These are phyloP conservation scores for Calycopis cecrops DNA, from an alignment of 1,140 invertebrate species.

Conservation along the genomic window DNA sequence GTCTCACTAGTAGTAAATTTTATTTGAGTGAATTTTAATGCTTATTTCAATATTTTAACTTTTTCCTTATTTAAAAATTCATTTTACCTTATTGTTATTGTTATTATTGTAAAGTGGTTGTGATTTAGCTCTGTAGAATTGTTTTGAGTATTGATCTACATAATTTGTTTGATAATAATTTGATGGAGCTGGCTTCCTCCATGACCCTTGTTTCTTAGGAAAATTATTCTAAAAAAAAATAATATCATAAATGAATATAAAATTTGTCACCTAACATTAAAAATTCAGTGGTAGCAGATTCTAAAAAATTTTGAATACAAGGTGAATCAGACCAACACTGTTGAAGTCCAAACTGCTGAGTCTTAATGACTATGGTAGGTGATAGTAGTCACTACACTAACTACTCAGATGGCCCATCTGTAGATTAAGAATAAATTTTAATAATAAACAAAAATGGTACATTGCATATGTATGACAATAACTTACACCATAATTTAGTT, in stretches of 20 bases:
- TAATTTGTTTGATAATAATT: constrained; percentile 46
- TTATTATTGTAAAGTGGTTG: constrained; percentile 45
- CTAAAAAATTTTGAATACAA: too few species aligned
- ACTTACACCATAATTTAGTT: constrained; percentile 61
- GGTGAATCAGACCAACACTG: too few species aligned
- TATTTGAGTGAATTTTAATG: too few species aligned
- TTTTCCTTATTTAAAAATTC: constrained; percentile 4
- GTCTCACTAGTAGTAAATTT: too few species aligned
- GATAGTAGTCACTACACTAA: too few species aligned
- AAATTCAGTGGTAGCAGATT: too few species aligned
- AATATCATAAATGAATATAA: constrained; percentile 4
- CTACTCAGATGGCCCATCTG: too few species aligned
- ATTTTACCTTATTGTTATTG: constrained; percentile 44
- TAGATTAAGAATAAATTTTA: too few species aligned
- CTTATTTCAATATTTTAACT: neutral
- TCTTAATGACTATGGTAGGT: too few species aligned
- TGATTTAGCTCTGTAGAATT: constrained; percentile 55
- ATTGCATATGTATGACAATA: constrained; percentile 12
- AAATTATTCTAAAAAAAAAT: constrained; percentile 52
- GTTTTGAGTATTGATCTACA: constrained; percentile 53
- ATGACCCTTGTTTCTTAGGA: constrained; percentile 61
- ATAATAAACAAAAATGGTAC: too few species aligned
- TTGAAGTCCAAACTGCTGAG: too few species aligned
- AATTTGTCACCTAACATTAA: neutral
- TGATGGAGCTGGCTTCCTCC: constrained; percentile 50